Evolutionary conservation across 2,113 vertebrate genomes (phyloP), one percentile per base, ranked within the genome.

Genomic region (Castor canadensis): DNA sequence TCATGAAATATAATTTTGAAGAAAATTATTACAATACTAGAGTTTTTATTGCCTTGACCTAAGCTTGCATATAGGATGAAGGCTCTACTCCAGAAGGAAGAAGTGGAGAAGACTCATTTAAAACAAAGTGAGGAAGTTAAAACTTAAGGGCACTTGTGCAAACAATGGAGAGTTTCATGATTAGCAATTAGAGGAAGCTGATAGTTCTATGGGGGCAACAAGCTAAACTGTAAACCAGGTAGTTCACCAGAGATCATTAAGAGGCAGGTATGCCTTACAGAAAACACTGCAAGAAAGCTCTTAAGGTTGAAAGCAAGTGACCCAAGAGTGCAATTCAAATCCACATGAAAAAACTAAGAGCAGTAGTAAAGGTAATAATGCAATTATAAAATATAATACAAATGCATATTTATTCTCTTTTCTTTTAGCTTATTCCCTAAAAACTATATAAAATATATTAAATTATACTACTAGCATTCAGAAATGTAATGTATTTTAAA

Each of bases 31-130:
- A 83, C 6, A n/a, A 54, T 24, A 13, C 7, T 56, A 19, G 16
- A 4, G 2, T 4, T 26, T 30, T 32, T 6, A 82, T 10, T 35
- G 12, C 6, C 9, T 6, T 38, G 30, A 26, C 4, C 0, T 13
- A 17, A 24, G 6, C 11, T 85, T 64, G 19, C 19, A 72, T 62
- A 17, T 4, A 45, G 32, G 35, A 35, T 38, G 1, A 6, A 64
- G 16, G 1, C 30, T 56, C 9, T 1, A 64, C 35, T 13, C 26
- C 15, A 60, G 15, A 30, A 54, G 9, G 52, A 22, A 6, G 4
- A 3, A 58, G 32, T 35, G 15, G 24, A 43, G 15, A 52, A 76
- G 3, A 32, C 6, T 79, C 62, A 43, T 56, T 38, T 79, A 54
- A 80, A 79, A 93, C 13, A 75, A 40, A 71, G 1, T n/a, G 4